Percentiles rank a stretch among this genome's conserved stretches.
phyloP scores from a whole-genome alignment of 2,797 vertebrate genomes.

The Etheostoma perlongum region DNA sequence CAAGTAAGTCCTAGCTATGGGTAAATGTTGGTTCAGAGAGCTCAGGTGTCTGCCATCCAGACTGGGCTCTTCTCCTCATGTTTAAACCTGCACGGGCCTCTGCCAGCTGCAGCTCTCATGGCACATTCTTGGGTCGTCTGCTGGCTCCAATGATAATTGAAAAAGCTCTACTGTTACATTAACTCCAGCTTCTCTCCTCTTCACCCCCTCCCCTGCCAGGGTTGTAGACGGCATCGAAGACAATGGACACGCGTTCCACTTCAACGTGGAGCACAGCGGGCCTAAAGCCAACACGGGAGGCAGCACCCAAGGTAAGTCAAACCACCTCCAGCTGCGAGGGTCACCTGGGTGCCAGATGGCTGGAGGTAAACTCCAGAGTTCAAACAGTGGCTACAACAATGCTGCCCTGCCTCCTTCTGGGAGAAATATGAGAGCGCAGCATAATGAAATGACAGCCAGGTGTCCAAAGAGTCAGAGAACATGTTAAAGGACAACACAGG shows the following conservation, averaged over 20 bases:
- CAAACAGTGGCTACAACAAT: slow-evolving; percentile 43
- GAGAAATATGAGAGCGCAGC: slow-evolving; percentile 64
- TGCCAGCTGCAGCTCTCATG: slow-evolving; percentile 74
- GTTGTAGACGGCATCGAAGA: slow-evolving; percentile 96
- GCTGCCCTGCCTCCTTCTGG: slow-evolving; percentile 52
- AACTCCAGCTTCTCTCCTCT: slow-evolving; percentile 54
- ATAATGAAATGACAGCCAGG: slow-evolving; percentile 62
- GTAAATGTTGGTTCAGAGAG: slow-evolving; percentile 64
- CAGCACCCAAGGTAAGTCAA: slow-evolving; percentile 74
- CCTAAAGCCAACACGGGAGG: slow-evolving; percentile 64
- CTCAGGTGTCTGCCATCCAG: slow-evolving; percentile 69
- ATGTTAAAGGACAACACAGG: slow-evolving; percentile 65
- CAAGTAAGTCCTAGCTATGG: slow-evolving; percentile 56
- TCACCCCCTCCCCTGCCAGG: slow-evolving; percentile 75
- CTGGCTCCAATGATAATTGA: slow-evolving; percentile 71
- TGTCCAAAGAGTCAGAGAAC: slow-evolving; percentile 60
- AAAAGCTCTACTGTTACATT: slow-evolving; percentile 79
- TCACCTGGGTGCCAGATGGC: slow-evolving; percentile 69
- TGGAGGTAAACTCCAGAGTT: slow-evolving; percentile 57
- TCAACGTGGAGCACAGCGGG: slow-evolving; percentile 83
- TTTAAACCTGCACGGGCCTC: slow-evolving; percentile 54
- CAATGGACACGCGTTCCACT: slow-evolving; percentile 88
- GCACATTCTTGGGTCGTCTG: slow-evolving; percentile 53
- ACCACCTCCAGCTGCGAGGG: slow-evolving; percentile 60
- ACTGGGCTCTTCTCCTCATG: slow-evolving; percentile 55